These are phyloP conservation scores for Nibea albiflora DNA, from an alignment of 2,113 vertebrate genomes.

Conservation along the genomic window DNA sequence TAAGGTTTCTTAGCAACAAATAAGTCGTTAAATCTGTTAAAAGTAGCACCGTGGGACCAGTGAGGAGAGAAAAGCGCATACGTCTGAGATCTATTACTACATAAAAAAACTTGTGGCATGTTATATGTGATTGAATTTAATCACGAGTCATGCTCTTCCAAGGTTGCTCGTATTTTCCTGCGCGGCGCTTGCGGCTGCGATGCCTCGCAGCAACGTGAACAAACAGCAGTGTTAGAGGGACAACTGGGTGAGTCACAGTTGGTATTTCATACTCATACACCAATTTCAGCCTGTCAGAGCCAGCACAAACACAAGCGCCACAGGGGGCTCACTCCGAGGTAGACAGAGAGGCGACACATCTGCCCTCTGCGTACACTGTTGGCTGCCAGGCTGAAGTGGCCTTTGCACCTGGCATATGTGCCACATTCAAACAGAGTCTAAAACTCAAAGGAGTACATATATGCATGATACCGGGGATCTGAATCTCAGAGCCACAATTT, in stretches of 20 bases:
- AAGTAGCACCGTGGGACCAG: not conserved
- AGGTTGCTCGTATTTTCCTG: not conserved
- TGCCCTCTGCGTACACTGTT: constrained; percentile 37
- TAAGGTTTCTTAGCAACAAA: not conserved
- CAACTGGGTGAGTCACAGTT: constrained; percentile 47
- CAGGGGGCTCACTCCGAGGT: constrained; percentile 25
- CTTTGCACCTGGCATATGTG: constrained; percentile 15
- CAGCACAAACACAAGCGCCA: constrained; percentile 32
- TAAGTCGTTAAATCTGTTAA: not conserved
- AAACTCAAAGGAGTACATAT: not conserved
- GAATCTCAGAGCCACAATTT: no score
- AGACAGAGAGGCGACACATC: constrained; percentile 45
- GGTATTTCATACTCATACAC: constrained; percentile 21
- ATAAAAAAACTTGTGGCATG: not conserved
- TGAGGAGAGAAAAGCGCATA: not conserved
- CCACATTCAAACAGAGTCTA: constrained; percentile 30
- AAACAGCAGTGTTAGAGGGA: not conserved
- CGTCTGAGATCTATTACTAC: not conserved
- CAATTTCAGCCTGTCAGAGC: constrained; percentile 50
- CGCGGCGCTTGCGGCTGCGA: not conserved
- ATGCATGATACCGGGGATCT: no score
- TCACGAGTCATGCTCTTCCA: not conserved
- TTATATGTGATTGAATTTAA: not conserved
- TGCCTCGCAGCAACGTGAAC: constrained; percentile 8
- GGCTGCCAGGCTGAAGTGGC: constrained; percentile 22